Conservation (phyloP, 2,113 vertebrate species). For the Rana temporaria region DNA sequence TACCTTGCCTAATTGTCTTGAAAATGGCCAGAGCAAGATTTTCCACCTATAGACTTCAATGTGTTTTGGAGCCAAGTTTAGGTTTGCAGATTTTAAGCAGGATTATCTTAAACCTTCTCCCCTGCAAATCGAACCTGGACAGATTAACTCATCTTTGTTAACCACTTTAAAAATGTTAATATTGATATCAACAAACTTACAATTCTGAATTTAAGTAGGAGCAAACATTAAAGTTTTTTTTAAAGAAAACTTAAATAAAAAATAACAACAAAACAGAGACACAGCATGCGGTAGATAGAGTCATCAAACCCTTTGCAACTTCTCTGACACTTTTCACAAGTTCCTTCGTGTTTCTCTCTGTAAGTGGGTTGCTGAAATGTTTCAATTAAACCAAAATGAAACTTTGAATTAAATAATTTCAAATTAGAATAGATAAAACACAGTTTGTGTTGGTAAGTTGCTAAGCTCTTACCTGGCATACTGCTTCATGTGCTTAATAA, state of each 20-base stretch:
- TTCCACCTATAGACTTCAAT: too few species aligned
- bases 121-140: too few species aligned
- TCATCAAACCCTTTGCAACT: slow-evolving; percentile 46
- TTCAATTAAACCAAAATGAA: not conserved
- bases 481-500: not conserved
- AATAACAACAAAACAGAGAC: not conserved
- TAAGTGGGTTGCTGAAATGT: not conserved
- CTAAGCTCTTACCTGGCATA: not conserved
- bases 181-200: too few species aligned
- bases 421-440: not conserved
- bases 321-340: slow-evolving; percentile 37
- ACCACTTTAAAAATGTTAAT: too few species aligned
- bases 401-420: not conserved
- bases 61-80: too few species aligned
- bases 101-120: too few species aligned
- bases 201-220: not conserved
- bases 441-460: not conserved
- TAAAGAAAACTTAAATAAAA: not conserved
- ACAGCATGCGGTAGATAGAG: slow-evolving; percentile 32
- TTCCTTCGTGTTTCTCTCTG: not conserved
- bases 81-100: too few species aligned
- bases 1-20: too few species aligned
- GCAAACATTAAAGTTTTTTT: not conserved
- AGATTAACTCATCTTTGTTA: too few species aligned
- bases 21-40: too few species aligned